Conservation (phyloP, 2,113 vertebrate species). For the Corvus moneduloides region DNA sequence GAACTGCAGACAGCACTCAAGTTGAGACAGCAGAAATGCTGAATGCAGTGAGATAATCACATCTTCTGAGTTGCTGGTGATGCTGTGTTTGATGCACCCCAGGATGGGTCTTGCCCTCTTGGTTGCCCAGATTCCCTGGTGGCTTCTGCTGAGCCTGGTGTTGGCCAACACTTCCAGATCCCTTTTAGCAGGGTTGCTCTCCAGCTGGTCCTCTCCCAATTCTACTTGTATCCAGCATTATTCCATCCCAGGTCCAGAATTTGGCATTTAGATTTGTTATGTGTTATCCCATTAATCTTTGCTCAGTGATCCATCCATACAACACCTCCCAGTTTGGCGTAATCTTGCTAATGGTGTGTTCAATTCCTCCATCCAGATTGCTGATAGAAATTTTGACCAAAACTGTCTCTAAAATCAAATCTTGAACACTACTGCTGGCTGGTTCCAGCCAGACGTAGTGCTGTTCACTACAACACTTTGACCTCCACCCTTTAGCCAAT, state of each 20-base stretch:
- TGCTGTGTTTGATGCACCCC: neutral
- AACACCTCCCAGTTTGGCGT: neutral
- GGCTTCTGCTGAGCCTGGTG: neutral
- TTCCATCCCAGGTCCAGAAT: neutral
- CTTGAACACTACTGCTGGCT: neutral
- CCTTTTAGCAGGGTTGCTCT: neutral
- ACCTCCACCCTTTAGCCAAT: neutral
- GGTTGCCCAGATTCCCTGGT: neutral
- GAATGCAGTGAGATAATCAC: neutral
- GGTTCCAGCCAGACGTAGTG: neutral
- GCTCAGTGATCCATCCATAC: neutral
- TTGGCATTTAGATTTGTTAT: neutral
- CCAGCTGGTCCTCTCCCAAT: neutral
- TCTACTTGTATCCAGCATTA: neutral
- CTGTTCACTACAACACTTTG: neutral
- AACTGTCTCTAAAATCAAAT: neutral
- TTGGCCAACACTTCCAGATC: too few species aligned
- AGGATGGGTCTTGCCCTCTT: neutral
- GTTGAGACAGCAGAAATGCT: rapidly evolving
- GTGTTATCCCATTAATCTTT: neutral
- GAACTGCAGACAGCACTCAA: neutral
- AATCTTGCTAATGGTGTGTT: neutral
- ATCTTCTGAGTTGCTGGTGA: neutral
- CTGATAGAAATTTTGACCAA: neutral
- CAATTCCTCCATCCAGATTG: neutral